These are phyloP conservation scores for Zaprionus kolodkinae DNA, from an alignment of 1,140 invertebrate species.

Conservation along the genomic window DNA sequence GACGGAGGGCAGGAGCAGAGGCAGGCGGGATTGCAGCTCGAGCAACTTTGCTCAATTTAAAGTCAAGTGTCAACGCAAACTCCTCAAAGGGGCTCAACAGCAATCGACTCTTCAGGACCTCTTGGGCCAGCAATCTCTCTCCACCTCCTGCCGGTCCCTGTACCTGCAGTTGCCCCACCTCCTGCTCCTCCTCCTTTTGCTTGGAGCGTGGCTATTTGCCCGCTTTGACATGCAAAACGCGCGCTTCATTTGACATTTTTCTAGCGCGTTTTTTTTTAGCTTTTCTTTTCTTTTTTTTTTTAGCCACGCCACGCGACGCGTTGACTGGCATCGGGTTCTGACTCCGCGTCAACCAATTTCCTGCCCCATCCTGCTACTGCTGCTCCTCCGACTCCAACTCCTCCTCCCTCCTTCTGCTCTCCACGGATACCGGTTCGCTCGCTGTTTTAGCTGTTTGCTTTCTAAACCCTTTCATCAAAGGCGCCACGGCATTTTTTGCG, in stretches of 20 bases:
- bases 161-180: neutral
- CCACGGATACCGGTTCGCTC: slow-evolving; percentile 19
- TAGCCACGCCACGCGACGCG: slow-evolving; percentile 33
- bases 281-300: slow-evolving; percentile 12
- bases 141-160: neutral
- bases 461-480: slow-evolving; percentile 73
- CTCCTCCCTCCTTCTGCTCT: neutral
- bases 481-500: slow-evolving; percentile 60
- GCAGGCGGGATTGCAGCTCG: neutral
- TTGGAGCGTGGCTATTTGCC: slow-evolving; percentile 34
- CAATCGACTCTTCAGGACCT: slow-evolving; percentile 67
- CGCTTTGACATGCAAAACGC: slow-evolving; percentile 80
- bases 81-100: slow-evolving; percentile 64
- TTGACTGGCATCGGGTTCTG: slow-evolving; percentile 24
- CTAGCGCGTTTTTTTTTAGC: slow-evolving; percentile 24
- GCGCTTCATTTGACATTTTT: slow-evolving; percentile 80
- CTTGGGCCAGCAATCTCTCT: slow-evolving; percentile 44
- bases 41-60: slow-evolving; percentile 75
- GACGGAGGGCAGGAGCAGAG: neutral
- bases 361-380: slow-evolving; percentile 10
- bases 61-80: slow-evolving; percentile 81
- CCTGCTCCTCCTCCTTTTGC: neutral
- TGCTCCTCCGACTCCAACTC: neutral
- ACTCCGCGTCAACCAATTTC: slow-evolving; percentile 38
- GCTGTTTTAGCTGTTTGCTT: slow-evolving; percentile 51